A percentile compares a stretch with the other conserved stretches of the same genome.
Evolutionary conservation across 2,888 invertebrate genomes (phyloP).

Genomic region (Deroplatys truncata): DNA sequence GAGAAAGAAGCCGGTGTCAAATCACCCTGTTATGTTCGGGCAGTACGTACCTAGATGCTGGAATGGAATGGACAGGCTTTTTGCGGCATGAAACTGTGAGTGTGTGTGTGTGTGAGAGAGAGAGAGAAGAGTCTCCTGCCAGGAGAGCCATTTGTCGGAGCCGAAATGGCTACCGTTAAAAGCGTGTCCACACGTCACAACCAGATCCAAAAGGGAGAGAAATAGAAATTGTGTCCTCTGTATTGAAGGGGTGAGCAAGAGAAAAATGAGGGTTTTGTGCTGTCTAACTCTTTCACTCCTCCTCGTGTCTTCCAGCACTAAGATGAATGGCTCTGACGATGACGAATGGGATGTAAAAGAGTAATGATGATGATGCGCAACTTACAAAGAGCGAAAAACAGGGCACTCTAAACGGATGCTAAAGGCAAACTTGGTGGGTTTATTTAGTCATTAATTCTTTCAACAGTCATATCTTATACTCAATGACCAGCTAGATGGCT

Average conservation of each 20-base stretch:
- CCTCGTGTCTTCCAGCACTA: not conserved
- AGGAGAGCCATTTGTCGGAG: conserved; percentile 20
- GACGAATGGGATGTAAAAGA: not conserved
- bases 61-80: not conserved
- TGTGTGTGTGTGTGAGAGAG: not conserved
- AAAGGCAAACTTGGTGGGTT: too few relatives aligned
- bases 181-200: conserved; percentile 29
- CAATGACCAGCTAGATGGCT: too few relatives aligned
- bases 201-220: conserved; percentile 14
- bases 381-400: not conserved
- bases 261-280: not conserved
- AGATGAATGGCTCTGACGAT: not conserved
- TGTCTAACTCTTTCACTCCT: not conserved
- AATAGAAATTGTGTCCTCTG: not conserved
- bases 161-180: conserved; percentile 21
- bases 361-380: not conserved
- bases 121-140: not conserved
- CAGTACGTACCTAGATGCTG: not conserved
- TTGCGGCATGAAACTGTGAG: not conserved
- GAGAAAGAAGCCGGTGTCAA: not conserved
- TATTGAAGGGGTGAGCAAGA: not conserved
- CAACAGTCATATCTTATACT: too few relatives aligned
- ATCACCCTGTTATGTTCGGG: not conserved
- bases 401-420: not conserved
- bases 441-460: too few relatives aligned